A percentile compares a stretch with the other conserved stretches of the same genome.
These are phyloP conservation scores for Mylabris phalerata DNA, from an alignment of 1,140 invertebrate genomes.

Conservation along the genomic window DNA sequence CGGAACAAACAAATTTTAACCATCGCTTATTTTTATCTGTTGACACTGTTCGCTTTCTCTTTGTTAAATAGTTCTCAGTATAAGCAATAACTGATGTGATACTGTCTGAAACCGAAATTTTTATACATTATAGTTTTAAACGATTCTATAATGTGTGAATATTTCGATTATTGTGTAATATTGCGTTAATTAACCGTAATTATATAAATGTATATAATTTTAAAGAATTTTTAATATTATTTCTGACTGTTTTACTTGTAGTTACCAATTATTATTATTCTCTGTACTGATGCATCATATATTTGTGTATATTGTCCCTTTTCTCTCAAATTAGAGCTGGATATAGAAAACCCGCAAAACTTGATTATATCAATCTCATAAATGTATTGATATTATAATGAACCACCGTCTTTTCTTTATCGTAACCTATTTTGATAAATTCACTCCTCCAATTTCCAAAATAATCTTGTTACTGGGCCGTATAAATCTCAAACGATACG, in stretches of 20 bases:
- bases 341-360: too few relatives aligned
- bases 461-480: too few relatives aligned
- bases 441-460: too few relatives aligned
- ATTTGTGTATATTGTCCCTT: conserved; percentile 1
- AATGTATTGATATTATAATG: conserved; percentile 10
- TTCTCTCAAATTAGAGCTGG: too few relatives aligned
- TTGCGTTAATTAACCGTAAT: conserved; percentile 4
- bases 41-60: not conserved
- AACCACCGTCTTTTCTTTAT: not conserved
- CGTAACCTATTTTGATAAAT: too few relatives aligned
- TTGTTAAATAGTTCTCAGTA: conserved; percentile 2
- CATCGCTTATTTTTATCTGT: not conserved
- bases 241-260: conserved; percentile 27
- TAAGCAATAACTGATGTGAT: conserved; percentile 28
- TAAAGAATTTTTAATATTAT: conserved; percentile 11
- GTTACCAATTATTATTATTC: conserved; percentile 20
- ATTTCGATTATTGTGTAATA: not conserved
- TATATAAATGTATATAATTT: conserved; percentile 4
- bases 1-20: not conserved
- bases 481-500: too few relatives aligned
- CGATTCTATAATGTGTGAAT: conserved; percentile 8
- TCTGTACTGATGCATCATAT: conserved; percentile 24
- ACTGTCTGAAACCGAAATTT: conserved; percentile 15
- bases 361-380: conserved; percentile 1
- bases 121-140: conserved; percentile 4